These are phyloP conservation scores for Rhodophaea formosa DNA, from an alignment of 2,888 invertebrate species.

Conservation along the genomic window DNA sequence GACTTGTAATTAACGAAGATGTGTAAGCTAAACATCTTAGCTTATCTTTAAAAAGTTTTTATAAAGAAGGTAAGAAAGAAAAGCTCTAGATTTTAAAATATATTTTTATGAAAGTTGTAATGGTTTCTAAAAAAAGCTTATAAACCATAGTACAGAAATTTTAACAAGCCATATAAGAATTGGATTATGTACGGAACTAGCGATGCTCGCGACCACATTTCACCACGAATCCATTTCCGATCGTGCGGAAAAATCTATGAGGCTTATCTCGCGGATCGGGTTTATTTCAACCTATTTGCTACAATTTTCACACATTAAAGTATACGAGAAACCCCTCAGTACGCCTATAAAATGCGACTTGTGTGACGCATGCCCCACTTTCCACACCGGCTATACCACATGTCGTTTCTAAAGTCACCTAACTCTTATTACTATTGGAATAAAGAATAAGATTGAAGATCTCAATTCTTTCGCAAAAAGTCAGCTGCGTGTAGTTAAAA, in stretches of 20 bases:
- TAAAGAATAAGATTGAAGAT: constrained; percentile 51
- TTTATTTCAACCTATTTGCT: constrained; percentile 34
- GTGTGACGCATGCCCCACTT: constrained; percentile 77
- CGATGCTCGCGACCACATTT: not conserved
- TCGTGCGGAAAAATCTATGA: not conserved
- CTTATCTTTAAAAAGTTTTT: too few species aligned
- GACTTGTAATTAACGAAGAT: too few species aligned
- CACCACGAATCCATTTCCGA: not conserved
- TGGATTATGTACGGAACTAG: not conserved
- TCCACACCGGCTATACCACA: constrained; percentile 68
- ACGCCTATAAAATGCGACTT: constrained; percentile 71
- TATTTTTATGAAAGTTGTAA: too few species aligned
- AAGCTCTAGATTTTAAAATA: too few species aligned
- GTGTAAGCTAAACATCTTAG: too few species aligned
- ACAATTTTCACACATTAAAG: constrained; percentile 43
- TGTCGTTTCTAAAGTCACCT: constrained; percentile 49
- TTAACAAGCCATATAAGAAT: not conserved
- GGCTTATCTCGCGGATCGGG: constrained; percentile 16
- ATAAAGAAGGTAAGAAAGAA: too few species aligned
- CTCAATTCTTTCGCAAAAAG: constrained; percentile 33
- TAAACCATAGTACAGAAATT: not conserved
- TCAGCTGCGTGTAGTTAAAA: constrained; percentile 52
- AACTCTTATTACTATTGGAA: constrained; percentile 42
- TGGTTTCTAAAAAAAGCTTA: too few species aligned
- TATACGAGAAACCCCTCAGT: constrained; percentile 63